A percentile compares a stretch with the other conserved stretches of the same genome.
phyloP scores from a whole-genome alignment of 2,888 invertebrate species.

The Eumacrocentrus americanus region DNA sequence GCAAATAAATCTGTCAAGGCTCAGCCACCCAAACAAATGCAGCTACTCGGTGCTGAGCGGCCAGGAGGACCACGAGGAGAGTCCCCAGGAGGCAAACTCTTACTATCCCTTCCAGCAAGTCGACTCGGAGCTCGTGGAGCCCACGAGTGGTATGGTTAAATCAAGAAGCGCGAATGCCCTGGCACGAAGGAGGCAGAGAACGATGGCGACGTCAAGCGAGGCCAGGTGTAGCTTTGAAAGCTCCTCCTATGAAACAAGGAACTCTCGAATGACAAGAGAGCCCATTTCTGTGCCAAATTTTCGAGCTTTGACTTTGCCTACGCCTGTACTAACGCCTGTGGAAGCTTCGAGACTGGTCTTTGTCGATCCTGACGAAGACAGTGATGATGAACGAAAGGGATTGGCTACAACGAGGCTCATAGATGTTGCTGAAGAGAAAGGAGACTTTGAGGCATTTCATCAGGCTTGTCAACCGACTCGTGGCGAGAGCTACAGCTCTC shows the following conservation, averaged over 20 bases:
- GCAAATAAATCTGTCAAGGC: slow-evolving; percentile 71
- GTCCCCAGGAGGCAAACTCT: slow-evolving; percentile 60
- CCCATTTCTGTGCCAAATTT: slow-evolving; percentile 79
- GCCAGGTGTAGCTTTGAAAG: slow-evolving; percentile 28
- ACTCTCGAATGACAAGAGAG: slow-evolving; percentile 66
- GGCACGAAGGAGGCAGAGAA: slow-evolving; percentile 55
- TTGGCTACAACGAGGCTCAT: slow-evolving; percentile 55
- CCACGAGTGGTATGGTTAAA: slow-evolving; percentile 61
- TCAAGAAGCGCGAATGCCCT: slow-evolving; percentile 62
- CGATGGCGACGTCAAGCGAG: slow-evolving; percentile 41
- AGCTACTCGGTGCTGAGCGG: slow-evolving; percentile 73
- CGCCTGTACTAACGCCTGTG: slow-evolving; percentile 71
- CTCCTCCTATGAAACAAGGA: slow-evolving; percentile 23
- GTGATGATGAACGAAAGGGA: slow-evolving; percentile 60
- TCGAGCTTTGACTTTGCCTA: slow-evolving; percentile 69
- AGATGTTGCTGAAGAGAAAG: slow-evolving; percentile 57
- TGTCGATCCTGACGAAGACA: slow-evolving; percentile 72
- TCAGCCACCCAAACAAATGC: slow-evolving; percentile 69
- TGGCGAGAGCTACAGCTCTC: slow-evolving; percentile 66
- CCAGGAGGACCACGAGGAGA: slow-evolving; percentile 69
- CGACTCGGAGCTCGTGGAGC: slow-evolving; percentile 56
- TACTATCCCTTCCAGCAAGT: slow-evolving; percentile 62
- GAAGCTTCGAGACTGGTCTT: slow-evolving; percentile 74
- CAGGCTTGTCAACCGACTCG: slow-evolving; percentile 65
- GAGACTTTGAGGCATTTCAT: slow-evolving; percentile 63